These are phyloP conservation scores for Xylocopa sonorina DNA, from an alignment of 1,140 invertebrate species.

Conservation along the genomic window DNA sequence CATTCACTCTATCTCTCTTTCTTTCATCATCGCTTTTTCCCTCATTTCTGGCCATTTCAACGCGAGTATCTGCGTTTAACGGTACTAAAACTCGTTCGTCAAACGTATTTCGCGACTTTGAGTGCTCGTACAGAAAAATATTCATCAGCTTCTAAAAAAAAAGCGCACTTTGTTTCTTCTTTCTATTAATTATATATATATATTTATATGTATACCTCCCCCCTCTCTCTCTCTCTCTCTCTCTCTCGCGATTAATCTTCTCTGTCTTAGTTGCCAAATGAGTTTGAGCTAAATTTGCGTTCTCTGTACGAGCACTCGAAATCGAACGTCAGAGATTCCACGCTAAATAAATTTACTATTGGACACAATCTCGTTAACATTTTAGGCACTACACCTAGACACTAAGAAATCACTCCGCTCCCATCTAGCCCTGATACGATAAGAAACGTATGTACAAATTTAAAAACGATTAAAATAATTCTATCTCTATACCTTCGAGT, in stretches of 20 bases:
- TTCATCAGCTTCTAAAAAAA: background rate
- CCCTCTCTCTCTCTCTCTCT: no score
- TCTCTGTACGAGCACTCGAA: slow-evolving; percentile 3
- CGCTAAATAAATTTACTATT: slow-evolving; percentile 61
- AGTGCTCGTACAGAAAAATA: background rate
- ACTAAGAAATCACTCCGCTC: slow-evolving; percentile 67
- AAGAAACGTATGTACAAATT: slow-evolving; percentile 71
- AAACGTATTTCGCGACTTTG: background rate
- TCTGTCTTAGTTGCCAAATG: background rate
- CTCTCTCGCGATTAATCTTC: background rate
- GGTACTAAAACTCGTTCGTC: slow-evolving; percentile 25
- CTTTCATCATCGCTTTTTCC: no score
- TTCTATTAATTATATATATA: no score
- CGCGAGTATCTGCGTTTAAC: slow-evolving; percentile 34
- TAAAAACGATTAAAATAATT: slow-evolving; percentile 60
- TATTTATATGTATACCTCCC: no score
- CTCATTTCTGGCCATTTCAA: slow-evolving; percentile 43
- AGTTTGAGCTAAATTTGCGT: background rate
- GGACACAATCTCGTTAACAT: slow-evolving; percentile 64
- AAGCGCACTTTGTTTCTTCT: background rate
- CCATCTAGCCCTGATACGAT: slow-evolving; percentile 53
- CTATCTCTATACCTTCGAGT: slow-evolving; percentile 30
- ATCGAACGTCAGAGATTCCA: slow-evolving; percentile 47
- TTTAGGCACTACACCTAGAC: slow-evolving; percentile 76
- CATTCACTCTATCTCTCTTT: background rate